Evolutionary conservation across 2,888 invertebrate genomes (phyloP).

Genomic region (Ryuthela nishihirai): DNA sequence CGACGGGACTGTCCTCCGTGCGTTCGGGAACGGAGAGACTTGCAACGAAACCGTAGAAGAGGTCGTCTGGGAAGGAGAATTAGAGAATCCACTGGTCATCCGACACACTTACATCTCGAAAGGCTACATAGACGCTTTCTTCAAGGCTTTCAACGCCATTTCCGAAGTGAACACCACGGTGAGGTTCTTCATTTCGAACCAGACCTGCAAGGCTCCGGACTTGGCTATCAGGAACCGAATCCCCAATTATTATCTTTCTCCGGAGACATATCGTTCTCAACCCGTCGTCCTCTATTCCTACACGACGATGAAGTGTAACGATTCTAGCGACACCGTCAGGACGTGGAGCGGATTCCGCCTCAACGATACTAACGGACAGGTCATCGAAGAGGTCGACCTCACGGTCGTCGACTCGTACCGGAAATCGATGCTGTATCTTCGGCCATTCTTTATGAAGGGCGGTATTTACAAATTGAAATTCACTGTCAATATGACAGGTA

Average conservation of each 20-base stretch:
- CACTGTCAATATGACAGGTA: conserved; percentile 46
- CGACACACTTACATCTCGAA: conserved; percentile 32
- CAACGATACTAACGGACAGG: conserved; percentile 37
- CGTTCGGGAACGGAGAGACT: conserved; percentile 35
- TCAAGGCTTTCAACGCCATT: conserved; percentile 40
- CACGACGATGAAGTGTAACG: conserved; percentile 42
- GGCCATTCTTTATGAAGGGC: conserved; percentile 45
- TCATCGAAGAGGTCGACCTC: conserved; percentile 40
- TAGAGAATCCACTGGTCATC: conserved; percentile 35
- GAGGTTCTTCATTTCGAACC: conserved; percentile 36
- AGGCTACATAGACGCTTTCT: conserved; percentile 36
- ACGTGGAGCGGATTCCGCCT: conserved; percentile 40
- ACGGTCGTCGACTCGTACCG: conserved; percentile 42
- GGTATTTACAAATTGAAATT: conserved; percentile 49
- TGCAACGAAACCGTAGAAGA: conserved; percentile 40
- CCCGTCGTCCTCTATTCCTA: conserved; percentile 42
- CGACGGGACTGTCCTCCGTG: conserved; percentile 38
- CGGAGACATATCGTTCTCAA: conserved; percentile 36
- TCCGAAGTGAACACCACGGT: conserved; percentile 37
- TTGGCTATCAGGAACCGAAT: conserved; percentile 40
- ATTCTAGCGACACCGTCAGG: conserved; percentile 39
- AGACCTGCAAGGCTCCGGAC: conserved; percentile 40
- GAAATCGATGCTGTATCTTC: conserved; percentile 44
- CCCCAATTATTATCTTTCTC: conserved; percentile 29
- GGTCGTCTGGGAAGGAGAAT: conserved; percentile 37